Percentiles rank a stretch among this genome's conserved stretches.
Evolutionary conservation across 2,888 invertebrate species (phyloP).

Genomic region (Temnothorax rugatulus): DNA sequence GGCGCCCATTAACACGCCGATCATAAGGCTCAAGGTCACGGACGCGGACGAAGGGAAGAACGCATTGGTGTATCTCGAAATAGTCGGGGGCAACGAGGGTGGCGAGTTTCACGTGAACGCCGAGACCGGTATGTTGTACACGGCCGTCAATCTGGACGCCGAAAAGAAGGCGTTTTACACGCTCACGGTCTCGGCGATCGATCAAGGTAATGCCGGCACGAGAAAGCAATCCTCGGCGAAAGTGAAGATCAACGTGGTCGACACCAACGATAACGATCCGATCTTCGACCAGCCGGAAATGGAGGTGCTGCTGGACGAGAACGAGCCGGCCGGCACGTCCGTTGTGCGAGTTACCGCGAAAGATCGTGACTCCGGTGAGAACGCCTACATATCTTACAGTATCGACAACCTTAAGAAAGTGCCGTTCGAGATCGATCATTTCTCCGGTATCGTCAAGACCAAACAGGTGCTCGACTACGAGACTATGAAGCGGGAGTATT

Average conservation of each 20-base stretch:
- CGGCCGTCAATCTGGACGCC: conserved; percentile 93
- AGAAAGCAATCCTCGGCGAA: conserved; percentile 96
- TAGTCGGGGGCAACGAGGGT: conserved; percentile 96
- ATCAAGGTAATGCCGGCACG: conserved; percentile 94
- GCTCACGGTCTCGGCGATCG: conserved; percentile 95
- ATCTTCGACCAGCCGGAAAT: conserved; percentile 92
- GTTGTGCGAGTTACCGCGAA: conserved; percentile 94
- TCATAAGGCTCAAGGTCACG: conserved; percentile 94
- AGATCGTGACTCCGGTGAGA: conserved; percentile 97
- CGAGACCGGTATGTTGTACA: conserved; percentile 95
- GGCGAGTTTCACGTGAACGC: conserved; percentile 95
- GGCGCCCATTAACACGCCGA: conserved; percentile 95
- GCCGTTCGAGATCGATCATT: conserved; percentile 98
- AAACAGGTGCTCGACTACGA: conserved; percentile 95
- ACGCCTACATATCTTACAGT: conserved; percentile 97
- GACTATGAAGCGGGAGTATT: conserved; percentile 94
- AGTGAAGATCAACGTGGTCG: conserved; percentile 95
- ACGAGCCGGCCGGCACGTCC: conserved; percentile 94
- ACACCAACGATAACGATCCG: conserved; percentile 98
- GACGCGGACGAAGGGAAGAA: conserved; percentile 95
- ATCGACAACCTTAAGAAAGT: conserved; percentile 96
- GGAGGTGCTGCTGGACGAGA: conserved; percentile 93
- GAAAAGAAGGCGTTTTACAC: conserved; percentile 94
- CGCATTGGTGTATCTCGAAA: conserved; percentile 94
- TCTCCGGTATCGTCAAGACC: conserved; percentile 95